Conservation (phyloP, 2,113 vertebrate genomes). For the Triplophysa rosa region DNA sequence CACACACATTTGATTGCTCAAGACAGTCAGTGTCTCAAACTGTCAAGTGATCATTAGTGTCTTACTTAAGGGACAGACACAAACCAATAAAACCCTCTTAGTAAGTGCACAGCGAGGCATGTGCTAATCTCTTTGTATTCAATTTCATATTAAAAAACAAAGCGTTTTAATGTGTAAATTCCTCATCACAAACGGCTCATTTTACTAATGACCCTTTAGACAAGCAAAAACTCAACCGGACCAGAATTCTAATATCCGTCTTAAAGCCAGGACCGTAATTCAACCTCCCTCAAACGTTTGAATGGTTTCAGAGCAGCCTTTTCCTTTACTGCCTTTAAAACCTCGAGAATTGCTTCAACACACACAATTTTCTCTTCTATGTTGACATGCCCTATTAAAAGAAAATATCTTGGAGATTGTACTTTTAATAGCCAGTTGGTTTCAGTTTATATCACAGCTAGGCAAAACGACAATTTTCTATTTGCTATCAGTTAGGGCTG, state of each 20-base stretch:
- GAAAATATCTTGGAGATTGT: conserved; percentile 1
- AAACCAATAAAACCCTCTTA: conserved; percentile 33
- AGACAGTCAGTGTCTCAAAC: conserved; percentile 19
- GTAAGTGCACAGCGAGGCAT: conserved; percentile 39
- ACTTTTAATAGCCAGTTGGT: conserved; percentile 18
- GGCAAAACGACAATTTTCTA: background rate
- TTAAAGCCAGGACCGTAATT: conserved; percentile 1
- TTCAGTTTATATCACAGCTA: conserved; percentile 9
- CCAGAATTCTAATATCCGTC: conserved; percentile 17
- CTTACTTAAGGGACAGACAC: conserved; percentile 37
- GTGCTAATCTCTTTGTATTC: conserved; percentile 53
- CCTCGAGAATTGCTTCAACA: conserved; percentile 7
- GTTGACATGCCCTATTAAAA: conserved; percentile 18
- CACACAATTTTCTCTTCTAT: conserved; percentile 8
- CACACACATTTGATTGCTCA: conserved; percentile 23
- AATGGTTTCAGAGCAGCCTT: conserved; percentile 1
- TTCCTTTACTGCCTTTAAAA: conserved; percentile 22
- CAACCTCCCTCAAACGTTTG: conserved; percentile 28
- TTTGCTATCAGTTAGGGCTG: background rate
- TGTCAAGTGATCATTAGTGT: conserved; percentile 35
- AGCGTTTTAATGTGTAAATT: conserved; percentile 49
- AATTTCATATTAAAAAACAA: conserved; percentile 50
- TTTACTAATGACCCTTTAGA: conserved; percentile 42
- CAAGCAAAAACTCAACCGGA: conserved; percentile 16
- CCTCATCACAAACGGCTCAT: conserved; percentile 45